Conservation (phyloP, 2,113 vertebrate species). For the Campylorhamphus procurvoides region DNA sequence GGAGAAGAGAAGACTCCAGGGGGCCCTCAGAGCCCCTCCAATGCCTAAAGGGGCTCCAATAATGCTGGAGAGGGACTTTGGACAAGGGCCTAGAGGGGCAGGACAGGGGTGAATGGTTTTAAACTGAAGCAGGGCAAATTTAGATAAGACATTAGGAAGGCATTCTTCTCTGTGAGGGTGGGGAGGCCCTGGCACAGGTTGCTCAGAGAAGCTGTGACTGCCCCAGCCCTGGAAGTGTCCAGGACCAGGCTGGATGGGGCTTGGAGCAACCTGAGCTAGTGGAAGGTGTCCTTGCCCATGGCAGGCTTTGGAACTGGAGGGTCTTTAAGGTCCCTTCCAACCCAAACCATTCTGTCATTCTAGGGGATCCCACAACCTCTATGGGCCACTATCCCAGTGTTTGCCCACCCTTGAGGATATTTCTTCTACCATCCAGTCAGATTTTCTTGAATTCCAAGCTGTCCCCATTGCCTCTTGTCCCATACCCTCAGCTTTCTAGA, state of each 20-base stretch:
- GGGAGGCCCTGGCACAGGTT: rapidly evolving
- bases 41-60: background rate
- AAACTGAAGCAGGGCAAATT: rapidly evolving
- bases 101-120: background rate
- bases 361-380: background rate
- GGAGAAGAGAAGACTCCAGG: background rate
- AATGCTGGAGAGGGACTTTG: background rate
- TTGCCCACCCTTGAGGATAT: background rate
- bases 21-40: background rate
- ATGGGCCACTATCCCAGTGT: background rate
- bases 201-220: background rate
- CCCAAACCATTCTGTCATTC: background rate
- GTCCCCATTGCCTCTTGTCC: background rate
- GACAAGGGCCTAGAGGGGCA: background rate
- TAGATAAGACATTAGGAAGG: background rate
- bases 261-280: rapidly evolving
- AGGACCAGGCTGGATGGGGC: rapidly evolving
- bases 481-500: background rate
- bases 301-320: rapidly evolving
- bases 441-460: background rate
- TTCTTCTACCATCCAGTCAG: background rate
- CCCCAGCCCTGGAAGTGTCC: background rate
- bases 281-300: too few species aligned
- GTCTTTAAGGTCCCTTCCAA: background rate
- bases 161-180: rapidly evolving